Percentiles rank a stretch among this genome's conserved stretches.
phyloP scores from a whole-genome alignment of 1,140 invertebrate genomes.

The Nylanderia fulva region DNA sequence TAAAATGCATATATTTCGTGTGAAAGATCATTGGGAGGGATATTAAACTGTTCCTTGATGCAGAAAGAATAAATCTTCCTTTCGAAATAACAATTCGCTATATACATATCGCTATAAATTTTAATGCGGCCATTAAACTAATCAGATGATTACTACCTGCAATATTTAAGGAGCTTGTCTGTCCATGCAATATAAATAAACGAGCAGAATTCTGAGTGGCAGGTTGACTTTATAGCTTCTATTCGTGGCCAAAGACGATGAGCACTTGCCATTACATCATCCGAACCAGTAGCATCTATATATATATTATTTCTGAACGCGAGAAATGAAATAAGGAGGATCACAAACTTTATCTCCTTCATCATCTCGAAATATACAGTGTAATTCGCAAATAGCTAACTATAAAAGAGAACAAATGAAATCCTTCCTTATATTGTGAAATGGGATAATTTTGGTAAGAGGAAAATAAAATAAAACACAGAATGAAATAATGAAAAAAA shows the following conservation, averaged over 20 bases:
- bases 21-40: too few species aligned
- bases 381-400: not conserved
- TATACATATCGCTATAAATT: not conserved
- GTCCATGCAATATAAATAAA: conserved; percentile 79
- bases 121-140: not conserved
- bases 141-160: not conserved
- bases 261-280: conserved; percentile 92
- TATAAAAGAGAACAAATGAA: not conserved
- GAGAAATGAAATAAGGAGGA: not conserved
- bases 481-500: too few species aligned
- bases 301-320: conserved; percentile 65
- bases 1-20: too few species aligned
- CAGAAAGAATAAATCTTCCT: not conserved
- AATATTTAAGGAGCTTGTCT: conserved; percentile 73
- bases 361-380: not conserved
- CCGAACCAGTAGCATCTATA: conserved; percentile 84
- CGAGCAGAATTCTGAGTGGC: conserved; percentile 88
- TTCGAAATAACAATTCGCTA: not conserved
- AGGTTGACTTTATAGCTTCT: conserved; percentile 92
- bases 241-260: conserved; percentile 93
- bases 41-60: too few species aligned
- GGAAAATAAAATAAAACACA: not conserved
- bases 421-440: not conserved
- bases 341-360: conserved; percentile 1
- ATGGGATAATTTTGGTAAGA: too few species aligned